phyloP scores from a whole-genome alignment of 2,113 vertebrate species.

The Cyphomyrus plagiostoma region DNA sequence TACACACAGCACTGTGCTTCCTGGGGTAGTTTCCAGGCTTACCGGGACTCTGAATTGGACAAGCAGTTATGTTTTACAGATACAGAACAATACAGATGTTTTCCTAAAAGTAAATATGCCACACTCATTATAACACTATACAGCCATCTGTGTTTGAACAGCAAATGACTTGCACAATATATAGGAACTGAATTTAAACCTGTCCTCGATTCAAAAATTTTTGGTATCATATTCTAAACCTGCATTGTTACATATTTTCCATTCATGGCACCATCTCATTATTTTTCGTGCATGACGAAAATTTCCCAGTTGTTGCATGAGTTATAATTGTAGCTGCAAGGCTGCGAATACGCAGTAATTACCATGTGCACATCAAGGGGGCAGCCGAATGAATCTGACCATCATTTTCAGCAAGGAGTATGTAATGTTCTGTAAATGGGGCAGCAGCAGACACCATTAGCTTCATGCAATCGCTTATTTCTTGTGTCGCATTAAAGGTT shows the following conservation, averaged over 20 bases:
- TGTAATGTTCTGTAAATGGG: neutral
- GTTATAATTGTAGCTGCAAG: neutral
- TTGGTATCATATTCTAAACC: neutral
- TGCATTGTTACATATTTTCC: neutral
- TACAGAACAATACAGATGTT: neutral
- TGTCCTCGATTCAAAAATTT: neutral
- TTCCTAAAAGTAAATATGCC: neutral
- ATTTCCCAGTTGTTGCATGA: neutral
- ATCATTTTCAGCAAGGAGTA: neutral
- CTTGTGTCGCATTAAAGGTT: neutral
- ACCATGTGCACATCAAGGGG: neutral
- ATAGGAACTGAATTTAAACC: neutral
- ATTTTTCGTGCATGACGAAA: neutral
- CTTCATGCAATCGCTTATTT: neutral
- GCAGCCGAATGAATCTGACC: neutral
- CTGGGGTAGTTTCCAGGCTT: neutral
- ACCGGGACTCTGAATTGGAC: neutral
- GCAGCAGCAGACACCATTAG: neutral
- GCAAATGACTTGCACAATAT: neutral
- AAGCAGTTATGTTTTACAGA: neutral
- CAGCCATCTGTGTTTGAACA: neutral
- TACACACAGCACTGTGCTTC: neutral
- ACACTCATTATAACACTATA: neutral
- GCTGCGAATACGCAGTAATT: neutral
- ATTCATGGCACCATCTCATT: neutral